Base-by-base conservation (phyloP, 2,888 invertebrate species). In the Folsomia manolachei region DNA sequence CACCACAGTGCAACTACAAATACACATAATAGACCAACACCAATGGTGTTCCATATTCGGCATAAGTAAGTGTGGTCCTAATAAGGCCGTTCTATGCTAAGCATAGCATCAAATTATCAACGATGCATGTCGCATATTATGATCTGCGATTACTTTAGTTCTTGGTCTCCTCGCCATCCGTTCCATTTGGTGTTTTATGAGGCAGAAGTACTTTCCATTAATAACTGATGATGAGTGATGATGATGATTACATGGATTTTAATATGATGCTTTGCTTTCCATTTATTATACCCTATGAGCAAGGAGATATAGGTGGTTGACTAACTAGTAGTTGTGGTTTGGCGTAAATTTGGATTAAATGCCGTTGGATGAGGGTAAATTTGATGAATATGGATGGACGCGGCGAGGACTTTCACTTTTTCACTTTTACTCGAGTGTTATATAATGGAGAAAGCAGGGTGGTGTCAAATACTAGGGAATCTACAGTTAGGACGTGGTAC, bases 321-420 rank as follows among this genome's bases (percentile, higher is more conserved):
- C 18, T 51, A 18, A 51, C 51, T 51, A 51, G 51, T 9, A 51
- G 51, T 9, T 9, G 51, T 11, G 9, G 51, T 51, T 11, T 51
- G 51, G 9, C 51, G 18, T 11, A 18, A 18, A 18, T 51, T 51
- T 9, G 51, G 51, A 51, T 51, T 51, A n/a, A 9, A 51, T 51
- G 18, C 18, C 18, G 9, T 51, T 9, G 19, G 56, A 56, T 7
- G 21, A 56, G 18, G n/a, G 56, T n/a, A 56, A 56, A 56, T 7
- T 56, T 18, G n/a, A 56, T 56, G 56, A 56, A 56, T 56, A 56
- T 56, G 56, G 56, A 56, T 56, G 56, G 21, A 56, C 4, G 19
- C 18, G 7, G 21, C 18, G 4, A 56, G n/a, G 56, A 56, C 56
- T 56, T 56, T 56, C 56, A 56, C 56, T 56, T 56, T 56, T 56